Evolutionary conservation across 1,140 invertebrate genomes (phyloP).

Genomic region (Drosophila pseudoobscura): DNA sequence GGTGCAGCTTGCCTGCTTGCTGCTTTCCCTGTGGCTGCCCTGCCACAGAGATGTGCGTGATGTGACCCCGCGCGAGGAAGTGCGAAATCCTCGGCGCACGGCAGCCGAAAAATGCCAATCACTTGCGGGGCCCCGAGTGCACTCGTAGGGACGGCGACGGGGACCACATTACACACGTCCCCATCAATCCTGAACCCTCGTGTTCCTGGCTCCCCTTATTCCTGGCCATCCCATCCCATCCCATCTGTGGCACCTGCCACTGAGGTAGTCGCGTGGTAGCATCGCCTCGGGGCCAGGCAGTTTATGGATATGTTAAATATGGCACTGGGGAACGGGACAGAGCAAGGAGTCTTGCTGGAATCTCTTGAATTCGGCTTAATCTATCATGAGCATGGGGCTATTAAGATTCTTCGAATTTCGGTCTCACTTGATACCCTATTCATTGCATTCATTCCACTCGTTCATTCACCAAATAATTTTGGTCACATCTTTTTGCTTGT

Average conservation of each 20-base stretch:
- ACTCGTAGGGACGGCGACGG: background rate
- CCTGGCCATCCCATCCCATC: background rate
- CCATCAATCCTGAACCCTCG: conserved; percentile 1
- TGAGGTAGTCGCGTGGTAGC: conserved; percentile 42
- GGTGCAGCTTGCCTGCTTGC: conserved; percentile 15
- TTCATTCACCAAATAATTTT: no score
- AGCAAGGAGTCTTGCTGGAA: no score
- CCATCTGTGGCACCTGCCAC: conserved; percentile 23
- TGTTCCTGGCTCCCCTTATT: conserved; percentile 13
- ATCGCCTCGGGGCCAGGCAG: conserved; percentile 30
- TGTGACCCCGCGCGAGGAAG: conserved; percentile 20
- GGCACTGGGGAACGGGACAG: background rate
- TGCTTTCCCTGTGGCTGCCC: no score
- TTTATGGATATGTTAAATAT: conserved; percentile 33
- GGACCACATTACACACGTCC: conserved; percentile 1
- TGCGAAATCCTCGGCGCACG: conserved; percentile 53
- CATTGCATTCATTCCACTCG: no score
- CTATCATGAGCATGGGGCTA: no score
- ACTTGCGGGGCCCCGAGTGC: conserved; percentile 20
- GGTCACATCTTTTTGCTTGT: no score
- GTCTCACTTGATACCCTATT: no score
- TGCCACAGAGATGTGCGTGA: conserved; percentile 13
- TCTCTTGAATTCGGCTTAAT: background rate
- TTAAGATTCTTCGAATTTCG: no score
- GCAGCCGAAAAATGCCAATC: conserved; percentile 69